Evolutionary conservation across 2,797 vertebrate species (phyloP), one percentile per base, ranked within the genome.

Genomic region (Poeciliopsis paucimaculata): DNA sequence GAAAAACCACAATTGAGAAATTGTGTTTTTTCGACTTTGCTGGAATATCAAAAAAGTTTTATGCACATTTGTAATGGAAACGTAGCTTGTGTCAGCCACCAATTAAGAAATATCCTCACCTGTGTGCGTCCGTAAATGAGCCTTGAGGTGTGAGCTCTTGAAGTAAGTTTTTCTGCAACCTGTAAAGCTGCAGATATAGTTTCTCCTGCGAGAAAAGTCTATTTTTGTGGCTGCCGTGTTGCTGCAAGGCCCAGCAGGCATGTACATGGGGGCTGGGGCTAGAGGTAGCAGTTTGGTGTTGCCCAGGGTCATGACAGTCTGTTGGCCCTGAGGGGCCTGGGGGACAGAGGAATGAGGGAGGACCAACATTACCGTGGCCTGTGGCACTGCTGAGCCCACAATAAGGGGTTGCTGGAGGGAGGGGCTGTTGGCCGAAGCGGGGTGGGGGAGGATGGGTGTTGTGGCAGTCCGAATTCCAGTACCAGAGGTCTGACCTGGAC

Each of bases 131-230:
- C 98, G 96, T n/a, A 99, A 97, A 84, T 99, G 98, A 73, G 98
- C 98, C 93, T 99, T 99, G 83, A 99, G 98, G 88, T 99, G 98
- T 1, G 98, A 99, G 77, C 98, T 99, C 93, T 99, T 99, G 92
- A 99, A 99, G 87, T 99, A 99, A 0, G 98, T 99, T 94, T 99
- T 99, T 87, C 96, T 96, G 93, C 98, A 99, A 66, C 97, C 97
- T 0, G 96, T 95, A 75, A 98, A 99, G 94, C 88, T 97, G 83
- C 98, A 99, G 28, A 99, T 91, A 0, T 99, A 99, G 93, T 98
- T 99, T 53, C 98, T 97, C 85, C 98, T 95, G 79, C 98, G 96
- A 64, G 96, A 98, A 79, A 99, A 99, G 95, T 99, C 98, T 81
- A 97, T 91, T 91, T 98, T 97, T 78, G 97, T 93, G 31, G 91